Evolutionary conservation across 2,797 vertebrate species (phyloP).

Genomic region (Alosa sapidissima): DNA sequence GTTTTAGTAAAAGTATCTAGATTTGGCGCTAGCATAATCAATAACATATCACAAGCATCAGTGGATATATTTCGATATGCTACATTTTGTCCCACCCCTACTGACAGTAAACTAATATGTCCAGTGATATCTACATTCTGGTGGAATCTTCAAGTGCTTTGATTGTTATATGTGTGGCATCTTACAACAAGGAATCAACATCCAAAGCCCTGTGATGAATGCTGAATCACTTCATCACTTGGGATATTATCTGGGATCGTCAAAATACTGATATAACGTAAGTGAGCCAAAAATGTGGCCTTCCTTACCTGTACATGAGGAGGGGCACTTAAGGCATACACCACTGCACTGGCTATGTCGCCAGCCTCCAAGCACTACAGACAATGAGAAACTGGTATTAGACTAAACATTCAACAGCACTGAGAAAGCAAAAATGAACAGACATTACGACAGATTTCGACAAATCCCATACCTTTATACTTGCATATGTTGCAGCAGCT

Average conservation of each 20-base stretch:
- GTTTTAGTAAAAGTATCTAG: no score
- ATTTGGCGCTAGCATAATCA: no score
- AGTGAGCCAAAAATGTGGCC: neutral
- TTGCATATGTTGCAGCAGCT: constrained; percentile 72
- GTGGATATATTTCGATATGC: no score
- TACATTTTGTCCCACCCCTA: no score
- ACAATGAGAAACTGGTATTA: constrained; percentile 23
- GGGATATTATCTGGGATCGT: neutral
- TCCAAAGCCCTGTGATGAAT: no score
- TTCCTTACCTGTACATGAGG: constrained; percentile 82
- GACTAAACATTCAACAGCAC: neutral
- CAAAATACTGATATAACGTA: neutral
- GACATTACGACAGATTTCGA: neutral
- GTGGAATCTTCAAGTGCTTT: neutral
- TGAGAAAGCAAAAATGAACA: neutral
- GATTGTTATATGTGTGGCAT: no score
- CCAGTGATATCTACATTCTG: neutral
- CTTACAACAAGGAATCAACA: neutral
- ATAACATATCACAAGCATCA: no score
- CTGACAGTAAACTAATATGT: neutral
- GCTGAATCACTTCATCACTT: neutral
- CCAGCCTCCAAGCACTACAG: constrained; percentile 80
- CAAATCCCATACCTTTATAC: constrained; percentile 76
- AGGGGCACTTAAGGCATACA: constrained; percentile 80
- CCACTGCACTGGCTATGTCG: constrained; percentile 81